phyloP scores from a whole-genome alignment of 2,888 invertebrate genomes.

The Microctonus aethiopoides region DNA sequence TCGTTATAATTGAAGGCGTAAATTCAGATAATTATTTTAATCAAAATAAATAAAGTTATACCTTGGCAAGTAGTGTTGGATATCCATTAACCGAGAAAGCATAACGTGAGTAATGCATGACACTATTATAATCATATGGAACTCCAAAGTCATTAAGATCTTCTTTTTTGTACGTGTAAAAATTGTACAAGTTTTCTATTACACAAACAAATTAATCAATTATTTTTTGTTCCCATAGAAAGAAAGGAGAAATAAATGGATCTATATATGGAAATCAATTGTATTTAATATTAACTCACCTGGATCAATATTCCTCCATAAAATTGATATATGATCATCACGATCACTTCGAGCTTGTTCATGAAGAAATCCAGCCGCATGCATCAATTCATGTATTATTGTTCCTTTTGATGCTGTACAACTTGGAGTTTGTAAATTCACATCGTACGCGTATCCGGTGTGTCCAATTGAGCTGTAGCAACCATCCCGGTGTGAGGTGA shows the following conservation, averaged over 20 bases:
- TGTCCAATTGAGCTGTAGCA: constrained; percentile 79
- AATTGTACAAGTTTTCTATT: too few species aligned
- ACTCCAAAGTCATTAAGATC: constrained; percentile 77
- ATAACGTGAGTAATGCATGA: constrained; percentile 84
- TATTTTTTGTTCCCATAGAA: too few species aligned
- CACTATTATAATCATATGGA: constrained; percentile 82
- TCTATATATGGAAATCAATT: background rate
- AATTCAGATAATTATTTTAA: background rate
- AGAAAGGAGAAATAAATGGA: background rate
- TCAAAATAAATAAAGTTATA: constrained; percentile 55
- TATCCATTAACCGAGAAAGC: constrained; percentile 80
- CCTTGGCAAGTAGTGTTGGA: constrained; percentile 79
- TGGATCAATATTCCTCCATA: constrained; percentile 76
- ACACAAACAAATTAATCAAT: background rate
- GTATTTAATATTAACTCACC: constrained; percentile 64
- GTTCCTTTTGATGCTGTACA: constrained; percentile 81
- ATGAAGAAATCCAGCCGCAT: constrained; percentile 83
- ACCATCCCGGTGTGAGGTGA: background rate
- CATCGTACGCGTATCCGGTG: constrained; percentile 75
- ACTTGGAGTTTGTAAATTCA: constrained; percentile 81
- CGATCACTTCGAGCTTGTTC: constrained; percentile 84
- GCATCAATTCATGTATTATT: constrained; percentile 82
- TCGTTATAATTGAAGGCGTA: too few species aligned
- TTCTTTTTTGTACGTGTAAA: too few species aligned
- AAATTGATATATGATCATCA: constrained; percentile 75